Percentiles rank a stretch among this genome's conserved stretches.
Conservation (phyloP, 2,888 invertebrate species). For the Heliconius charithonia region DNA sequence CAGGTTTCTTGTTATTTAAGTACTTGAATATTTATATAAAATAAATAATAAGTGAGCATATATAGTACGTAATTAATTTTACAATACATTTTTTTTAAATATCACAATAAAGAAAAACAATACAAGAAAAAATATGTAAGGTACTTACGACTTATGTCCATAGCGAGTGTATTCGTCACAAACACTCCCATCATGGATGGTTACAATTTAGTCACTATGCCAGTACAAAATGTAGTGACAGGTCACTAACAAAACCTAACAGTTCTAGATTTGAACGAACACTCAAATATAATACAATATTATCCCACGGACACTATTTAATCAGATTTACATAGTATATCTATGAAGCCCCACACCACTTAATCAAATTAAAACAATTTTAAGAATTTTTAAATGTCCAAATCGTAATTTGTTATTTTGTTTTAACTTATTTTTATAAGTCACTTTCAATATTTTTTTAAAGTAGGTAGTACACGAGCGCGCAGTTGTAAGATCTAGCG, state of each 20-base stretch:
- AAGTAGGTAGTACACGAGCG: constrained; percentile 55
- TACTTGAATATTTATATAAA: background rate
- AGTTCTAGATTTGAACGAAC: constrained; percentile 20
- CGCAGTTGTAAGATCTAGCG: constrained; percentile 55
- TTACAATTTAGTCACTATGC: constrained; percentile 31
- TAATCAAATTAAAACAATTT: constrained; percentile 61
- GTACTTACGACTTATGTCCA: constrained; percentile 78
- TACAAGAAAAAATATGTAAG: background rate
- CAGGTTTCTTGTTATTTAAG: background rate
- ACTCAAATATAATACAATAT: constrained; percentile 28
- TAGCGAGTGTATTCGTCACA: constrained; percentile 72
- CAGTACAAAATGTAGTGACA: constrained; percentile 14
- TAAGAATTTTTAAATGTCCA: background rate
- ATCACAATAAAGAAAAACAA: background rate
- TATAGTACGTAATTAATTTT: background rate
- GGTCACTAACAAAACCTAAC: constrained; percentile 24
- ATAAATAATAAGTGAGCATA: background rate
- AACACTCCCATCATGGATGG: constrained; percentile 67
- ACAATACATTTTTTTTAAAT: background rate
- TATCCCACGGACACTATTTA: constrained; percentile 39
- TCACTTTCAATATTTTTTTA: constrained; percentile 15
- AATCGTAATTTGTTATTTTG: background rate
- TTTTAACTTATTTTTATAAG: background rate
- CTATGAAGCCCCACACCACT: constrained; percentile 63
- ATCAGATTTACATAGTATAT: constrained; percentile 37